These are phyloP conservation scores for Quadroppia sp. DNA, from an alignment of 2,888 invertebrate genomes.

Conservation along the genomic window DNA sequence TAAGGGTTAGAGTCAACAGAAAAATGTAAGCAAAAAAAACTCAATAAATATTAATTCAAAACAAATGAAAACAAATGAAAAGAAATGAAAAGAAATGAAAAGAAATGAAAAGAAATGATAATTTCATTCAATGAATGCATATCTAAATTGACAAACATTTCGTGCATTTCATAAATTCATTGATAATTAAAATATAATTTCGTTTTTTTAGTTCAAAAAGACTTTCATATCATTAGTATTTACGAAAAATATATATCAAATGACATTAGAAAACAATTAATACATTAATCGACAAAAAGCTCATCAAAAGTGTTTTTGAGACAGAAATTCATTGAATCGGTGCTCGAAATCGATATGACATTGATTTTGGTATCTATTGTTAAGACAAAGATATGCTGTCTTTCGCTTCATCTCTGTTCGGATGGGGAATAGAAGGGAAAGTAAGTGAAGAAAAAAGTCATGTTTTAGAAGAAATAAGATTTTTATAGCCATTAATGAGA, in stretches of 20 bases:
- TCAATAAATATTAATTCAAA: too few species aligned
- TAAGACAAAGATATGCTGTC: not conserved
- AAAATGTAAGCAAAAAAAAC: slow-evolving; percentile 21
- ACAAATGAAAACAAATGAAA: not conserved
- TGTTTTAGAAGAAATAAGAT: too few species aligned
- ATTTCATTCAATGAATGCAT: not conserved
- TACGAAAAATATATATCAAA: not conserved
- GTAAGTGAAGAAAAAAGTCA: not conserved
- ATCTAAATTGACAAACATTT: not conserved
- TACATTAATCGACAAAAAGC: not conserved
- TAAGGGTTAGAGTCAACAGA: slow-evolving; percentile 1
- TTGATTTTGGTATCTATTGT: not conserved
- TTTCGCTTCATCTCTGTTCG: not conserved
- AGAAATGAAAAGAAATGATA: not conserved
- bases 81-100: not conserved
- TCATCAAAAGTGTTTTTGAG: not conserved
- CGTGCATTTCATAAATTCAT: not conserved
- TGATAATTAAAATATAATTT: not conserved
- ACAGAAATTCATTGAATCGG: not conserved
- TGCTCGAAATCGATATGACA: not conserved
- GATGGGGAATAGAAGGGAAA: not conserved
- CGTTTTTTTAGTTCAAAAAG: not conserved
- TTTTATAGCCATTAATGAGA: too few species aligned
- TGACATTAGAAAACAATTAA: not conserved
- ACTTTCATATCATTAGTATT: not conserved